Conservation (phyloP, 2,888 invertebrate genomes). For the Leptinotarsa tumamoca region DNA sequence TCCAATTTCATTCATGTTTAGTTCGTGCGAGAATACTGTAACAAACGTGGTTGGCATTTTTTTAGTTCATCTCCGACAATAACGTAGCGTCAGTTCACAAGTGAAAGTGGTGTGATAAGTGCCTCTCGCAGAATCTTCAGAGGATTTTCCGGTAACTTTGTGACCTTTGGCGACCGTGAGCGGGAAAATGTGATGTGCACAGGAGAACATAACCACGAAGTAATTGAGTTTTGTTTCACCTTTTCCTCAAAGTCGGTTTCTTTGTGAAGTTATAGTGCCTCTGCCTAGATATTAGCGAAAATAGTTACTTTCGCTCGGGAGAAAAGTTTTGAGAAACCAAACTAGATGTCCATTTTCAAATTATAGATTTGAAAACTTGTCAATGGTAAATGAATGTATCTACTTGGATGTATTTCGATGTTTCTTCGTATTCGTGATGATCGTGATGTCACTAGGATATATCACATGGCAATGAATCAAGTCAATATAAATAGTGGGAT, state of each 20-base stretch:
- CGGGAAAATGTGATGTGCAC: slow-evolving; percentile 17
- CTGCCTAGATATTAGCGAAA: not conserved
- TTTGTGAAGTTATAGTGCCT: slow-evolving; percentile 14
- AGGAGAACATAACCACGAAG: slow-evolving; percentile 21
- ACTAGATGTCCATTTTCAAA: not conserved
- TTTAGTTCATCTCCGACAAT: not conserved
- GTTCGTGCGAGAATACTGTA: slow-evolving; percentile 35
- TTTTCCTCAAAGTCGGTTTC: slow-evolving; percentile 4
- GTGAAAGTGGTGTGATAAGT: slow-evolving; percentile 11
- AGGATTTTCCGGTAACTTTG: slow-evolving; percentile 1
- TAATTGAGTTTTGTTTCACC: slow-evolving; percentile 13
- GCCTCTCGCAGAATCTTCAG: not conserved
- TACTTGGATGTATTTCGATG: slow-evolving; percentile 25
- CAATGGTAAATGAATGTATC: slow-evolving; percentile 29
- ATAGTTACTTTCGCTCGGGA: not conserved
- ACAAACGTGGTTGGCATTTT: slow-evolving; percentile 18
- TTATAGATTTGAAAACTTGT: not conserved
- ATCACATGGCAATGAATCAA: not conserved
- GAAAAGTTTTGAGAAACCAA: not conserved
- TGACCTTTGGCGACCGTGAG: slow-evolving; percentile 1
- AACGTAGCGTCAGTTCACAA: not conserved
- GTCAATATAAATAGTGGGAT: too few relatives aligned
- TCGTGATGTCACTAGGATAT: slow-evolving; percentile 4
- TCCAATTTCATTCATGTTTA: slow-evolving; percentile 52
- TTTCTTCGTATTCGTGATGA: not conserved